Evolutionary conservation across 2,888 invertebrate genomes (phyloP).

Genomic region (Osmoderma eremita): DNA sequence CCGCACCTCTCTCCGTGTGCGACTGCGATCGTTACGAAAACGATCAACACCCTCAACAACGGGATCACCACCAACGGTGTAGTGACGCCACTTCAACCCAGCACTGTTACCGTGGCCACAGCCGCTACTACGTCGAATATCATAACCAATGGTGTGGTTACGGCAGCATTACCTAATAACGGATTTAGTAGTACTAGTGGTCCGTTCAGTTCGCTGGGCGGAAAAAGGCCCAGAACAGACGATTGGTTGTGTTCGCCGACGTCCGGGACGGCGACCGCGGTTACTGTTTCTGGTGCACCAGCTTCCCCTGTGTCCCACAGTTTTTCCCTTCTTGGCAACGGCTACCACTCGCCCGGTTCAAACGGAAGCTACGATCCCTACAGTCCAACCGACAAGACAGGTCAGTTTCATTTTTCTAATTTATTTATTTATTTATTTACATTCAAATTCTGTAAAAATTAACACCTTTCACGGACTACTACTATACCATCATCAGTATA

Average conservation of each 20-base stretch:
- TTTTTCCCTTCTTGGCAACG: conserved; percentile 72
- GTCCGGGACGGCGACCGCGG: conserved; percentile 65
- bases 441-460: too few relatives aligned
- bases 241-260: conserved; percentile 75
- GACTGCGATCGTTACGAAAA: conserved; percentile 50
- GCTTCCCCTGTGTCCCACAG: conserved; percentile 69
- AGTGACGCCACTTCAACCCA: conserved; percentile 54
- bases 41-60: conserved; percentile 51
- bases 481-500: too few relatives aligned
- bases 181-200: conserved; percentile 49
- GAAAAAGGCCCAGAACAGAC: conserved; percentile 68
- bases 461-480: too few relatives aligned
- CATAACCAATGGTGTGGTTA: conserved; percentile 55
- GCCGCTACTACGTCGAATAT: conserved; percentile 28
- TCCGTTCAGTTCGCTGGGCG: conserved; percentile 53
- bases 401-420: conserved; percentile 73
- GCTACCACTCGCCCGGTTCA: conserved; percentile 87
- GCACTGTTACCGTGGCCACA: conserved; percentile 46
- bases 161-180: conserved; percentile 47
- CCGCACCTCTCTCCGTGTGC: conserved; percentile 58
- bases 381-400: conserved; percentile 91
- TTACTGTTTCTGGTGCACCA: conserved; percentile 59
- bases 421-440: too few relatives aligned
- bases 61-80: conserved; percentile 55
- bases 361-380: conserved; percentile 91